Conservation (phyloP, 2,113 vertebrate genomes). For the Tangachromis dhanisi region DNA sequence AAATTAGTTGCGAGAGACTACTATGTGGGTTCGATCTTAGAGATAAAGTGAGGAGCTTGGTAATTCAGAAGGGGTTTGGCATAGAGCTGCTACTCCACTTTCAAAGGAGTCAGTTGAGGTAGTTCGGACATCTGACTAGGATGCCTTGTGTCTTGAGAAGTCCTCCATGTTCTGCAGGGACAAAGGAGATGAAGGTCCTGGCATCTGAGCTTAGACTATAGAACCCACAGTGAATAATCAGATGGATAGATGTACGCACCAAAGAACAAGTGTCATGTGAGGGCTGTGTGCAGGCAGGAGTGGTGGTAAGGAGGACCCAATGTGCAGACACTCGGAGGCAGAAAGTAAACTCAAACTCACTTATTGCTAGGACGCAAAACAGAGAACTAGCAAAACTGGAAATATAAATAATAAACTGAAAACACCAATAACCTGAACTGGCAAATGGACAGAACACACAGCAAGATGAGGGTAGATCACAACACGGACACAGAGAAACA, state of each 20-base stretch:
- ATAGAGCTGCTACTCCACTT: background rate
- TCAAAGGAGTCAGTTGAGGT: background rate
- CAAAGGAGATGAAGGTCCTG: background rate
- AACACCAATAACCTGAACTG: no score
- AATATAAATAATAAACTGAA: no score
- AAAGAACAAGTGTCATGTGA: background rate
- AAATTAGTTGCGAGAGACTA: background rate
- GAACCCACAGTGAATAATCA: background rate
- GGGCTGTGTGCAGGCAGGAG: no score
- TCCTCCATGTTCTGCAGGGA: background rate
- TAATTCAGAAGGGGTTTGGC: background rate
- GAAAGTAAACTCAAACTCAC: no score
- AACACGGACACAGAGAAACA: rapidly evolving
- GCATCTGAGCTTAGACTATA: background rate
- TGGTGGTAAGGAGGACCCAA: no score
- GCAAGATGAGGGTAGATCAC: no score
- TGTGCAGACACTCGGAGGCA: no score
- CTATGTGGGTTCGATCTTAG: background rate
- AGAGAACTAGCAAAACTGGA: no score
- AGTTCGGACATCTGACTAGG: background rate
- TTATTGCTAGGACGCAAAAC: no score
- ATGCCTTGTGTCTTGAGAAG: background rate
- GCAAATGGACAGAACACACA: no score
- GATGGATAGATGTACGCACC: background rate
- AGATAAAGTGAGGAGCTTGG: background rate